phyloP scores from a whole-genome alignment of 2,113 vertebrate genomes.

The Sinocyclocheilus anophthalmus region DNA sequence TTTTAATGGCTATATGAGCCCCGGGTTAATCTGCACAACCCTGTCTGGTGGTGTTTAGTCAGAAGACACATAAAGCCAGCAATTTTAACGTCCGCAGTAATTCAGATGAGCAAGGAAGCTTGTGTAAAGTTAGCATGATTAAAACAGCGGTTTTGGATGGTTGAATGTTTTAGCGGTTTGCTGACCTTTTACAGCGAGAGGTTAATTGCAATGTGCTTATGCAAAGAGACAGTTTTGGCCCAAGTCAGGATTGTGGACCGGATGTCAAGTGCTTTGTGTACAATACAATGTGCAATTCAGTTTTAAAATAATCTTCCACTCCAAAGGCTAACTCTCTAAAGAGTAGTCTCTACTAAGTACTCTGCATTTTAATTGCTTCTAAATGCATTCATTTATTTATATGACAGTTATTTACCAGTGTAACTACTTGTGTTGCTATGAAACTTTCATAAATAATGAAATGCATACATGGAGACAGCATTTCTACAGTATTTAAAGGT shows the following conservation, averaged over 20 bases:
- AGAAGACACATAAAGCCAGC: neutral
- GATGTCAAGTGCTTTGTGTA: conserved; percentile 66
- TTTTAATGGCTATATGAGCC: neutral
- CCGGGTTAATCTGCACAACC: neutral
- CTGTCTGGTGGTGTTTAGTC: neutral
- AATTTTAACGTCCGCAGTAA: neutral
- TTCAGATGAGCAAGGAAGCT: neutral
- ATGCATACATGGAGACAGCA: neutral
- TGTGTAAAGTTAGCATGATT: conserved; percentile 3
- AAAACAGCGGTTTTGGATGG: conserved; percentile 50
- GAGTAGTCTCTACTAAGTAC: conserved; percentile 46
- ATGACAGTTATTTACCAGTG: conserved; percentile 15
- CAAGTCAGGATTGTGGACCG: conserved; percentile 57
- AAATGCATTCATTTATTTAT: conserved; percentile 58
- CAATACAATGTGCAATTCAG: conserved; percentile 59
- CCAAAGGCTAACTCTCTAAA: conserved; percentile 59
- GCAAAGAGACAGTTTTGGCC: conserved; percentile 59
- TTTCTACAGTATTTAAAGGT: neutral
- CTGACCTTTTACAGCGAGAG: conserved; percentile 61
- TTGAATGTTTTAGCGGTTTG: conserved; percentile 41
- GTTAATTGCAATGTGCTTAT: conserved; percentile 76
- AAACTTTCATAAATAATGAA: neutral
- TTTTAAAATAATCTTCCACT: conserved; percentile 68
- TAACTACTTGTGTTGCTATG: neutral
- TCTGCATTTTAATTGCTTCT: conserved; percentile 64